Conservation (phyloP, 2,888 invertebrate species). For the Cynaeus angustus region DNA sequence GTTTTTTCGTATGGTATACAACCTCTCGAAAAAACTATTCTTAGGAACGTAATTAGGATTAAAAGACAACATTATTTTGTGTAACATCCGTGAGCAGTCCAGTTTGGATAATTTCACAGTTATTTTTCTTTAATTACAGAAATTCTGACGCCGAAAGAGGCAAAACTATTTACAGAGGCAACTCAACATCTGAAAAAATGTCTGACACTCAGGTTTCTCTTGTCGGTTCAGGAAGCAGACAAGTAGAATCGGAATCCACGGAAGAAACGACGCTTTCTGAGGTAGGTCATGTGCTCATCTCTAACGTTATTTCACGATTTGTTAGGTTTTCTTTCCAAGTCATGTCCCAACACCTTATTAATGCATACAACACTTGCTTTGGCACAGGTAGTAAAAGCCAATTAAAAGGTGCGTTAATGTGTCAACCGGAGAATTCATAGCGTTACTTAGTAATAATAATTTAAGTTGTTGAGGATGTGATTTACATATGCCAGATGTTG, state of each 20-base stretch:
- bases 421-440: slow-evolving; percentile 54
- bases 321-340: slow-evolving; percentile 7
- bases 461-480: slow-evolving; percentile 39
- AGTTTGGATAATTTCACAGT: not conserved
- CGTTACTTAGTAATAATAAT: slow-evolving; percentile 29
- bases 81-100: not conserved
- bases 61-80: slow-evolving; percentile 7
- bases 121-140: slow-evolving; percentile 48
- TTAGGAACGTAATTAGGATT: slow-evolving; percentile 47
- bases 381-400: slow-evolving; percentile 62
- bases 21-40: slow-evolving; percentile 57
- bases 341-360: slow-evolving; percentile 37
- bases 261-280: slow-evolving; percentile 68
- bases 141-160: slow-evolving; percentile 54
- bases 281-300: slow-evolving; percentile 53
- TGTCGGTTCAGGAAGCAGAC: slow-evolving; percentile 56
- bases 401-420: slow-evolving; percentile 64
- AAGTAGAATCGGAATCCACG: slow-evolving; percentile 65
- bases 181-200: slow-evolving; percentile 53
- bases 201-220: slow-evolving; percentile 61
- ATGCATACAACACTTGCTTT: slow-evolving; percentile 59
- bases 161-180: not conserved
- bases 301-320: not conserved
- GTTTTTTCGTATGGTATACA: slow-evolving; percentile 53
- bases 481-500: slow-evolving; percentile 51